Conservation (phyloP, 2,113 vertebrate species). For the Cinclus cinclus region DNA sequence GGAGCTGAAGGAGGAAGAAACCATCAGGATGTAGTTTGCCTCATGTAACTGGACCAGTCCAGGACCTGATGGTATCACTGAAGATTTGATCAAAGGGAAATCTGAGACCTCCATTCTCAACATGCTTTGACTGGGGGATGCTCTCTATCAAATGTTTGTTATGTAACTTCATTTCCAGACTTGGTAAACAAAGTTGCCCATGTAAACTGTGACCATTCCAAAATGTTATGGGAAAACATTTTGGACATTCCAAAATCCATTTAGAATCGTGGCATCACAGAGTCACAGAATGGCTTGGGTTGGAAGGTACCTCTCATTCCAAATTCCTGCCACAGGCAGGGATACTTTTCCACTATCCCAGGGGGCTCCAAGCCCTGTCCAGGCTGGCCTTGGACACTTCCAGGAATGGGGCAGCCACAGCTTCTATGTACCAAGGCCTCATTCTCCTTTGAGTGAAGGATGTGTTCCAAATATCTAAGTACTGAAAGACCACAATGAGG, state of each 20-base stretch:
- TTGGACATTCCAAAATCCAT: not conserved
- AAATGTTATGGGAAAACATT: not conserved
- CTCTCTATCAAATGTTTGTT: not conserved
- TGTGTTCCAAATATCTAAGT: not conserved
- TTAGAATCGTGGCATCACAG: not conserved
- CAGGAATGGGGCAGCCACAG: not conserved
- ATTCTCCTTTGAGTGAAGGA: fast-evolving
- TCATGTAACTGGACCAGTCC: not conserved
- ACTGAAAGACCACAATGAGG: fast-evolving
- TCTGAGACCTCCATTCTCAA: fast-evolving
- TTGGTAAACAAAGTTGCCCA: not conserved
- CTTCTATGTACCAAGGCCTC: not conserved
- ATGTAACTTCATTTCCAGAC: not conserved
- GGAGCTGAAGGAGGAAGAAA: not conserved
- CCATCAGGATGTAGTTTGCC: not conserved
- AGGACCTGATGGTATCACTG: not conserved
- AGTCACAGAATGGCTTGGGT: not conserved
- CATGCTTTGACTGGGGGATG: not conserved
- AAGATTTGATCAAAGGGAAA: not conserved
- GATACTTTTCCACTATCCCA: not conserved
- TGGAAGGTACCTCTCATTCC: not conserved
- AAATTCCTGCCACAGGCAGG: not conserved
- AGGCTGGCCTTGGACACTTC: not conserved
- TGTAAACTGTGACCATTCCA: not conserved
- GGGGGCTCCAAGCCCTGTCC: fast-evolving